Percentiles rank a stretch among this genome's conserved stretches.
Evolutionary conservation across 64 coral and sea anemone species (phyloP).

Genomic region (Actinia tenebrosa): DNA sequence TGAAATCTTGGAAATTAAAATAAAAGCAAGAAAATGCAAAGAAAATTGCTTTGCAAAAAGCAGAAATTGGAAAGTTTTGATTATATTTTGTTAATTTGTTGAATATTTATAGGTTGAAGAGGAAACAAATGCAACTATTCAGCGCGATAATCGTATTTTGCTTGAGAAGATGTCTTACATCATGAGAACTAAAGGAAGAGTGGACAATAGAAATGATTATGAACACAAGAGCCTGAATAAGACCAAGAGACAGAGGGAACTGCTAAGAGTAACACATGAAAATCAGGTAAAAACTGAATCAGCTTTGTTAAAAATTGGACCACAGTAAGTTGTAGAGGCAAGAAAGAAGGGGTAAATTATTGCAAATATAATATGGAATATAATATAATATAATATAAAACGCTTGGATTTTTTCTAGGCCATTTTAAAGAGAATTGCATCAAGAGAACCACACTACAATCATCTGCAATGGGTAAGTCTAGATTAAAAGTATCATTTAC

Average conservation of each 20-base stretch:
- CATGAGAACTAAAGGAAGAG: slow-evolving; percentile 82
- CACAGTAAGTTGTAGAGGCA: no score
- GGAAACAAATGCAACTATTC: slow-evolving; percentile 81
- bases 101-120: slow-evolving; percentile 65
- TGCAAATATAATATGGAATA: no score
- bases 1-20: background rate
- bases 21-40: background rate
- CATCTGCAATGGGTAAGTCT: slow-evolving; percentile 94
- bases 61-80: background rate
- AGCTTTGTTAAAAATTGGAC: background rate
- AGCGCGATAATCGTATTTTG: slow-evolving; percentile 89
- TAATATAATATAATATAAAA: no score
- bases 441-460: slow-evolving; percentile 94
- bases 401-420: slow-evolving; percentile 46
- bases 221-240: slow-evolving; percentile 93
- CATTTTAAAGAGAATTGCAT: slow-evolving; percentile 86
- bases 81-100: background rate
- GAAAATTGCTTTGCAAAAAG: background rate
- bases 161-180: slow-evolving; percentile 95
- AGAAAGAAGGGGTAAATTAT: no score
- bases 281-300: slow-evolving; percentile 63
- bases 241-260: slow-evolving; percentile 88
- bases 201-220: slow-evolving; percentile 89
- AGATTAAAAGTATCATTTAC: no score
- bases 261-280: slow-evolving; percentile 85